These are phyloP conservation scores for Cirrhinus mrigala DNA, from an alignment of 2,797 vertebrate genomes.

Conservation along the genomic window DNA sequence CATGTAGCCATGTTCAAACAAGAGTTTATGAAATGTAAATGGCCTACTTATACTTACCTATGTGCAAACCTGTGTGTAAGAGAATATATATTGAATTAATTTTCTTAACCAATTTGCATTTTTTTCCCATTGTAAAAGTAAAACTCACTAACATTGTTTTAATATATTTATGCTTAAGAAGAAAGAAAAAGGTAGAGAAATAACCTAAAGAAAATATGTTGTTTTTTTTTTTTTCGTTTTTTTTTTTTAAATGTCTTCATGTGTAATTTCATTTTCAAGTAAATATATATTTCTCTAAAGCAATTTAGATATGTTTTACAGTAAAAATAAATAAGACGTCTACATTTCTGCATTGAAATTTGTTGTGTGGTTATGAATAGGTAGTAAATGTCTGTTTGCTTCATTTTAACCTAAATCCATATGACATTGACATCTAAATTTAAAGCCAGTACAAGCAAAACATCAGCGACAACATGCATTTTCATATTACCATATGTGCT, in stretches of 20 bases:
- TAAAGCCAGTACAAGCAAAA: slow-evolving; percentile 5
- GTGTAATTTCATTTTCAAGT: background rate
- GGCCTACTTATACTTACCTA: too few relatives aligned
- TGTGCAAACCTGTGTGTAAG: too few relatives aligned
- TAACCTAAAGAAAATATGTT: too few relatives aligned
- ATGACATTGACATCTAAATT: slow-evolving; percentile 21
- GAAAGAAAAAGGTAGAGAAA: too few relatives aligned
- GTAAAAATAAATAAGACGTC: background rate
- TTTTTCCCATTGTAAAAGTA: too few relatives aligned
- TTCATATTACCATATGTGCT: slow-evolving; percentile 11
- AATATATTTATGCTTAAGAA: too few relatives aligned
- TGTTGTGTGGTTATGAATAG: background rate
- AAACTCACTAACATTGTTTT: too few relatives aligned
- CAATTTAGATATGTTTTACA: background rate
- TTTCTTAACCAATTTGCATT: background rate
- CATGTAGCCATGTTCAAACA: background rate
- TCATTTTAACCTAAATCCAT: background rate
- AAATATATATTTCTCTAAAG: background rate
- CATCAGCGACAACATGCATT: slow-evolving; percentile 34
- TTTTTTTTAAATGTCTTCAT: background rate
- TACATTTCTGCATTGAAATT: background rate
- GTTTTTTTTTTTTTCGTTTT: too few relatives aligned
- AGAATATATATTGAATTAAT: too few relatives aligned
- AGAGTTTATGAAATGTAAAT: too few relatives aligned
- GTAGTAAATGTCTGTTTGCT: background rate